Evolutionary conservation across 2,797 vertebrate genomes (phyloP).

Genomic region (Chanos chanos): DNA sequence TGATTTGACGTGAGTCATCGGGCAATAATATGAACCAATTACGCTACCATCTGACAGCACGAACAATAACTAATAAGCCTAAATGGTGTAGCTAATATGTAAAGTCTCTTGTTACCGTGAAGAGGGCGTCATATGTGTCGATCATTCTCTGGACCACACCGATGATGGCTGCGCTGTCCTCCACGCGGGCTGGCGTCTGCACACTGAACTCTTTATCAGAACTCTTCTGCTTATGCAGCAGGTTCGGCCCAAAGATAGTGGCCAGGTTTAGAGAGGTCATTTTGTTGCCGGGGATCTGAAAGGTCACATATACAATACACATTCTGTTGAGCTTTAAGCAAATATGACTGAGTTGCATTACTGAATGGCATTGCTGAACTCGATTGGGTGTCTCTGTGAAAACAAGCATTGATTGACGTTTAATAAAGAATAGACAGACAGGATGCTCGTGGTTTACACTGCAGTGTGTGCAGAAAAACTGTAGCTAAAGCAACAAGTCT

Average conservation of each 20-base stretch:
- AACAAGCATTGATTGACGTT: too few species aligned
- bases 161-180: conserved; percentile 92
- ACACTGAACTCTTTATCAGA: conserved; percentile 95
- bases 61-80: background rate
- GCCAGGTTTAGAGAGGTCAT: conserved; percentile 96
- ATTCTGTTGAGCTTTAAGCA: too few species aligned
- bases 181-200: conserved; percentile 89
- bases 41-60: background rate
- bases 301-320: too few species aligned
- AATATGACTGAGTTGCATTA: too few species aligned
- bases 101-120: conserved; percentile 78
- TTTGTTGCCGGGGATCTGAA: conserved; percentile 92
- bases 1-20: too few species aligned
- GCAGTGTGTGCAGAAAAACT: too few species aligned
- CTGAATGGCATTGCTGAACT: too few species aligned
- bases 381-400: too few species aligned
- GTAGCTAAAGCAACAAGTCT: too few species aligned
- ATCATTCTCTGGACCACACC: conserved; percentile 91
- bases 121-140: conserved; percentile 79
- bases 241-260: conserved; percentile 95
- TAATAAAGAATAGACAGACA: too few species aligned
- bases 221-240: conserved; percentile 92
- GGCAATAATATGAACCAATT: background rate
- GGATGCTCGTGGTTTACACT: too few species aligned
- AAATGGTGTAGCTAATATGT: background rate